Base-by-base conservation (phyloP, 2,888 invertebrate species). In the Drosophila testacea region DNA sequence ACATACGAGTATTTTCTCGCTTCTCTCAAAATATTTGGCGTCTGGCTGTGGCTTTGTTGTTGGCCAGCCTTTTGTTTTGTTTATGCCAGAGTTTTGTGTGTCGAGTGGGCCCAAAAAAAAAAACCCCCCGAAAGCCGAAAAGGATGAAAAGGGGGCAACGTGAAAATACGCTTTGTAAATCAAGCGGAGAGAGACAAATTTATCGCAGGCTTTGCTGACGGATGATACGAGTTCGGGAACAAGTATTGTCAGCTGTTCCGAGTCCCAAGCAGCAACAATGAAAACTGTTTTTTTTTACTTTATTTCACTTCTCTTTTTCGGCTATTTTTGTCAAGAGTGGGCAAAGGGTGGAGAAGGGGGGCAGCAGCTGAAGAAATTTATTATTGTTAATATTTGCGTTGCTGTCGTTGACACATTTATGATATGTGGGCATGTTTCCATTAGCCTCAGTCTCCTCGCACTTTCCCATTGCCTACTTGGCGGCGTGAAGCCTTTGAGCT, bases 331-430 rank as follows among this genome's bases (percentile, higher is more conserved):
- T 9, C n/a, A 16, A 28, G 10, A 46, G 46, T 1, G 28, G n/a
- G 32, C 11, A 9, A 9, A 27, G 5, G 7, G 22, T 27, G 1
- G 27, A 22, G 1, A 22, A 3, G 27, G 30, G 42, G 6, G 22
- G 22, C 22, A 3, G 22, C 22, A 22, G 22, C 22, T 22, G 4
- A 52, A 77, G 69, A 72, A 79, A 79, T 80, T 82, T 80, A 81
- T 81, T 79, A 67, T 80, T 70, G 63, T 54, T 81, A 68, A 74
- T 83, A 83, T 83, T 77, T 83, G 72, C 60, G 67, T 73, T 69
- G 41, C 69, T 77, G 81, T 54, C 70, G 74, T 54, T 83, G 81
- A 83, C 81, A 80, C 67, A 62, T 81, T 81, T 80, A 81, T 74
- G 80, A 77, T 70, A 59, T 72, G 67, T 52, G 69, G 34, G 56